Evolutionary conservation across 2,888 invertebrate genomes (phyloP), one percentile per base, ranked within the genome.

Genomic region (Drosophila lacicola): DNA sequence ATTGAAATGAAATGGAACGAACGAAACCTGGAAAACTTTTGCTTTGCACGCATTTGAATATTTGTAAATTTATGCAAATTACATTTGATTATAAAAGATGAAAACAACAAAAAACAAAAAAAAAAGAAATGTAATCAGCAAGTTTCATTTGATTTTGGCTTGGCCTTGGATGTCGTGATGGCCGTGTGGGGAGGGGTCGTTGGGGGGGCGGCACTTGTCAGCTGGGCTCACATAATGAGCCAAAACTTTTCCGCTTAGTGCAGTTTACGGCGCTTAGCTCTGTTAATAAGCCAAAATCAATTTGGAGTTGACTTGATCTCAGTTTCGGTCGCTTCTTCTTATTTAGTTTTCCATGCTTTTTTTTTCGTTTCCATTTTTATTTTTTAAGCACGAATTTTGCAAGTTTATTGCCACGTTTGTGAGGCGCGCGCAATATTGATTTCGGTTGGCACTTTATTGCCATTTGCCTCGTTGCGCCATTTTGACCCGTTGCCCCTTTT

Each of bases 241-340:
- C 56, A 65, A 78, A 78, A 70, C 74, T 79, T 80, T 70, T 70
- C 60, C 78, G 76, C 62, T 79, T 76, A 76, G 76, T 73, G 61
- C 61, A 75, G 56, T 63, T 50, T 46, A 53, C 33, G 54, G 61
- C 13, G 41, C 36, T 45, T 19, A 25, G 46, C 44, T 11, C 55
- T 68, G 58, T 69, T 82, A 82, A 78, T 85, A 76, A 78, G 81
- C 74, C 47, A 54, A 76, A 71, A 76, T 76, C 83, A 81, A 81
- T 82, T 79, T 78, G 42, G 47, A 72, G 61, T 68, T 67, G 67
- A 68, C 53, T 65, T 61, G 51, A 55, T 34, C 66, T 66, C 55
- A 71, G 58, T 75, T 62, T 39, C 56, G 60, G 51, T 75, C 60
- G 68, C 68, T 63, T 71, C 70, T 66, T 74, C 72, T 50, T 50